Base-by-base conservation (phyloP, 2,113 vertebrate species). In the Petroica traversi region DNA sequence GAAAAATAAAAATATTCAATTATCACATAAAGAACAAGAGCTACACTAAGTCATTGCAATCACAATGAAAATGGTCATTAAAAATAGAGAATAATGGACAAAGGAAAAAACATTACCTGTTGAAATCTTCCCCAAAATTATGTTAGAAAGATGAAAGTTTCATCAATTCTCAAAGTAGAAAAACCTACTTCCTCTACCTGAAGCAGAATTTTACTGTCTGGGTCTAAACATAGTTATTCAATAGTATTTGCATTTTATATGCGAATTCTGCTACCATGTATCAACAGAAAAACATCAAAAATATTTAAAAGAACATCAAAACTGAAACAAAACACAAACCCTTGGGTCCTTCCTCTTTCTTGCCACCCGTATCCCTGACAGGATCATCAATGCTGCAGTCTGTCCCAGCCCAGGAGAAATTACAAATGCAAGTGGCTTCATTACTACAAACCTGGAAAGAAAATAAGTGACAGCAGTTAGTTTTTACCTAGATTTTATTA, bases 351-450 rank as follows among this genome's bases (percentile, higher is more conserved):
- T 99, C 98, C 9, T 99, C 98, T 88, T 98, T 98, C 49, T 98
- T 97, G n/a, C 97, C 79, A 55, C 98, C 96, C 36, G 97, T 97
- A 82, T 98, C 96, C 96, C 98, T 99, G 67, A 99, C 96, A 18
- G 99, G 99, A 96, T 99, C 99, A 52, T 98, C 98, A 97, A 99
- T 99, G 96, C 99, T 99, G 98, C 99, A 99, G 97, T 99, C 99
- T 63, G 99, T 99, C 45, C 99, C 99, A 20, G 99, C 99, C 99
- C 99, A 99, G 71, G 99, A 99, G 81, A 97, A 97, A 94, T 99
- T 98, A 95, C 99, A 99, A 94, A 99, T 99, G 97, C 99, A 99
- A n/a, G 99, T 98, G 63, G 98, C 99, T 98, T 99, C 99, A 64
- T 99, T 99, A 98, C 99, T 99, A 97, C 99, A 99, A 81, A 99